A percentile compares a stretch with the other conserved stretches of the same genome.
Conservation (phyloP, 1,140 invertebrate genomes). For the Proctacanthus coquilletti region DNA sequence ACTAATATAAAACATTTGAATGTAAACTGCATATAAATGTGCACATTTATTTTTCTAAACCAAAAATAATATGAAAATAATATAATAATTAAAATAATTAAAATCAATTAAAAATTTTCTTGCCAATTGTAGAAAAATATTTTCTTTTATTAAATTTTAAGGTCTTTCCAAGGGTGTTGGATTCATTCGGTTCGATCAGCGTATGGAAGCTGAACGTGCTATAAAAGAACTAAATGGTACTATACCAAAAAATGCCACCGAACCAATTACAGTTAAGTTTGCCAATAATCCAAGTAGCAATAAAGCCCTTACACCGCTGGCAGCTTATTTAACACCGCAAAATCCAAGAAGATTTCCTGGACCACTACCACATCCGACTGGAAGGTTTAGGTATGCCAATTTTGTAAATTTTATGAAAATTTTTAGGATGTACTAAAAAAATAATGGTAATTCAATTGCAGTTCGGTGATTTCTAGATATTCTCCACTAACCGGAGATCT, state of each 20-base stretch:
- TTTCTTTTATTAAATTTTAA: conserved; percentile 20
- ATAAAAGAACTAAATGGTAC: conserved; percentile 97
- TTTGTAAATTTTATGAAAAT: background rate
- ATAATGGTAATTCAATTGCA: conserved; percentile 8
- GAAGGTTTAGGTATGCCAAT: conserved; percentile 69
- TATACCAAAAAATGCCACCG: conserved; percentile 86
- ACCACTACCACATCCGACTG: conserved; percentile 56
- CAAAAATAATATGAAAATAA: background rate
- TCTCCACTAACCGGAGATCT: conserved; percentile 87
- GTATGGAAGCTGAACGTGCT: conserved; percentile 90
- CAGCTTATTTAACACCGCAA: conserved; percentile 79
- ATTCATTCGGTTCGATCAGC: conserved; percentile 97
- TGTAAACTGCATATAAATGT: background rate
- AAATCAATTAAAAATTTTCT: background rate
- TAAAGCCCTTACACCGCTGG: conserved; percentile 78
- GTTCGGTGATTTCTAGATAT: conserved; percentile 46
- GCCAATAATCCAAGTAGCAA: conserved; percentile 97
- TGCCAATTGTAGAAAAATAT: background rate
- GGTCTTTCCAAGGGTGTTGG: conserved; percentile 98
- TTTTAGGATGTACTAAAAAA: no score
- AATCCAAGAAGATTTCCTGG: conserved; percentile 62
- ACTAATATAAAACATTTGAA: background rate
- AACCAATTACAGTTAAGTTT: conserved; percentile 98
- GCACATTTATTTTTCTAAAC: background rate
- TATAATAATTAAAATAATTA: background rate